Base-by-base conservation (phyloP, 2,797 vertebrate species). In the Melanotaenia maccullochi region DNA sequence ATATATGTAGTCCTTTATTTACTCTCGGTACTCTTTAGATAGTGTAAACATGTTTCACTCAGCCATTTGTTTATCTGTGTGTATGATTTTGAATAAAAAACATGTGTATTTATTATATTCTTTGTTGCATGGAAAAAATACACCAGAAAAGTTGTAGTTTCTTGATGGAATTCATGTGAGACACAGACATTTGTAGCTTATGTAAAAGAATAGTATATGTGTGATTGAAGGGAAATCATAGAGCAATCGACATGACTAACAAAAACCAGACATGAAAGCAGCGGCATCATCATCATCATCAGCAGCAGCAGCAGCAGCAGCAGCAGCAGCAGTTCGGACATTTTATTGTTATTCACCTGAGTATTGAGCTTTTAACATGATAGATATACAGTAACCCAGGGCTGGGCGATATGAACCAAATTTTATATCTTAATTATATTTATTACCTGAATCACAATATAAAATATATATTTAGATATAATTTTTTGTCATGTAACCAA, bases 11-110 rank as follows among this genome's bases (percentile, higher is more conserved):
- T 55, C 9, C 66, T 64, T 49, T 70, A 49, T 75, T 70, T 74
- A 68, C 49, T 56, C 44, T 3, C 14, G 36, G 36, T 56, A 7
- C 35, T 24, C 67, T 76, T 62, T 30, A 58, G 55, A 69, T 60
- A 33, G 28, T 71, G 60, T 77, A 60, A 79, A 55, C 64, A 65
- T 85, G 60, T 71, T 73, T 51, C 60, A 57, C 49, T 42, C 20
- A 65, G 61, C 68, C 40, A 25, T 73, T 25, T 70, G 25, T 74
- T 75, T 71, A 61, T 60, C 58, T 55, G n/a, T 28, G 36, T 72
- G 55, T 54, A 9, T 76, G 35, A 79, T 73, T 35, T 63, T 65
- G 30, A 60, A 62, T 47, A 57, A 35, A 28, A 28, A 59, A 65
- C 49, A 47, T 54, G 28, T 71, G 38, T 60, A 49, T 83, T 68